Conservation (phyloP, 2,888 invertebrate genomes). For the Stenichneumon culpator region DNA sequence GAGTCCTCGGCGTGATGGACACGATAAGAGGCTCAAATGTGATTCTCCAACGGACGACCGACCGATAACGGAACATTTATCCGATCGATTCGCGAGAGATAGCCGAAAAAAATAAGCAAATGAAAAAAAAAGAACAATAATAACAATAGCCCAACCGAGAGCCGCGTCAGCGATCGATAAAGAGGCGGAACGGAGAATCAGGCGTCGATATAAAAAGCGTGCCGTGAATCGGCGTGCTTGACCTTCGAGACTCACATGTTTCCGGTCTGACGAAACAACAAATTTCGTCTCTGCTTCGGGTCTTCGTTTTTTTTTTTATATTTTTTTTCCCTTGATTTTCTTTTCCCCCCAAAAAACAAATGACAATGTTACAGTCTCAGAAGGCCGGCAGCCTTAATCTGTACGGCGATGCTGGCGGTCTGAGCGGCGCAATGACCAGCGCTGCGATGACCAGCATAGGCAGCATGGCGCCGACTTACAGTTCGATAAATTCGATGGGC, state of each 20-base stretch:
- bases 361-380: constrained; percentile 84
- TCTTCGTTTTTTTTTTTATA: too few species aligned
- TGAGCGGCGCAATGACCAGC: constrained; percentile 82
- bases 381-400: constrained; percentile 73
- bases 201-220: constrained; percentile 58
- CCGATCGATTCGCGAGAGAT: neutral
- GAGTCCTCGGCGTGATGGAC: too few species aligned
- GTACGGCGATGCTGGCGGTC: constrained; percentile 82
- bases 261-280: constrained; percentile 75
- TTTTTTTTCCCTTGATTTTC: too few species aligned
- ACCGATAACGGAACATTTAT: neutral
- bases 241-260: constrained; percentile 69
- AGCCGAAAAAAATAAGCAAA: constrained; percentile 26
- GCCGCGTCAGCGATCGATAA: constrained; percentile 10
- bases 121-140: constrained; percentile 9
- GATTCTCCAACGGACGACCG: constrained; percentile 8
- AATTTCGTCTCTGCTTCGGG: neutral
- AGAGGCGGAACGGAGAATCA: constrained; percentile 13
- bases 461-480: constrained; percentile 91
- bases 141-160: constrained; percentile 1
- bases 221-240: constrained; percentile 73
- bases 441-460: constrained; percentile 83
- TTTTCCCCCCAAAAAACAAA: constrained; percentile 14
- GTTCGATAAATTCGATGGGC: constrained; percentile 92
- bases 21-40: neutral